Evolutionary conservation across 2,113 vertebrate genomes (phyloP).

Genomic region (Limnothrissa miodon): DNA sequence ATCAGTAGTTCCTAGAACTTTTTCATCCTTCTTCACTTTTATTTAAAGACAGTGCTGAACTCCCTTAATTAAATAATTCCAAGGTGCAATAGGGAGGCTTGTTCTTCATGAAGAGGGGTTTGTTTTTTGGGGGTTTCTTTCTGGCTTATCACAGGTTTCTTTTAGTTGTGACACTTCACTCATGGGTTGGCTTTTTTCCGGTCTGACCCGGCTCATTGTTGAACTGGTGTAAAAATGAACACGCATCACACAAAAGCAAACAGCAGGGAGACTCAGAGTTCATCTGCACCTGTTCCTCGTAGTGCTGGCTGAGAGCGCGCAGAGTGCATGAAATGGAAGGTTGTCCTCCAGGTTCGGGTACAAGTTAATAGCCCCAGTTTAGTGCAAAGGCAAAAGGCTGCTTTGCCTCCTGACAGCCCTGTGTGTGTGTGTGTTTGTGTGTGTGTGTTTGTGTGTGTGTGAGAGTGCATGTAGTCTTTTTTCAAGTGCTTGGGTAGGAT

Average conservation of each 20-base stretch:
- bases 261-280: not conserved
- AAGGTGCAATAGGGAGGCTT: not conserved
- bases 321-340: not conserved
- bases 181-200: not conserved
- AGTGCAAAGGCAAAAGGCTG: not conserved
- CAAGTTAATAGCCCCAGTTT: not conserved
- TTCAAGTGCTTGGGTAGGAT: not conserved
- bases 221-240: not conserved
- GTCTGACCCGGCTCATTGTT: not conserved
- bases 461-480: not conserved
- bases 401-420: not conserved
- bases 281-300: not conserved
- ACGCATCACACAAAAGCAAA: not conserved
- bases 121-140: no score
- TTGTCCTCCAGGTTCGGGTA: not conserved
- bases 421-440: not conserved
- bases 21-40: no score
- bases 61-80: not conserved
- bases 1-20: no score
- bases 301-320: not conserved
- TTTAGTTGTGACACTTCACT: not conserved
- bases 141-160: not conserved
- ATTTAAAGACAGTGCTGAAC: not conserved
- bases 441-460: conserved; percentile 4
- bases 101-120: not conserved